Evolutionary conservation across 2,797 vertebrate genomes (phyloP), one percentile per base, ranked within the genome.

Genomic region (Xenentodon cancila): DNA sequence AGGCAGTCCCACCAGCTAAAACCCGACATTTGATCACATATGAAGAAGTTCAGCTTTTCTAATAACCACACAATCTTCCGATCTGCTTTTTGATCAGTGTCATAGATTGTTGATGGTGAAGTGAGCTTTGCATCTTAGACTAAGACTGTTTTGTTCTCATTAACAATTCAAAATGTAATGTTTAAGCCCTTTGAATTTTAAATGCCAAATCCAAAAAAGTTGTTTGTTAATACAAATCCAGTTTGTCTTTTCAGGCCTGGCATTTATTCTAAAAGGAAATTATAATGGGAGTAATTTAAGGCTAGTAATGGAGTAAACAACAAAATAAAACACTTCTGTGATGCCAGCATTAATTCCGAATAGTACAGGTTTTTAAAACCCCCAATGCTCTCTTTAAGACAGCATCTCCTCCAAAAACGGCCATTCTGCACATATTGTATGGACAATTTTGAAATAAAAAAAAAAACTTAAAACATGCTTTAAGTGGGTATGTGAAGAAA

Each of bases 21-120:
- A 16, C 17, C 49, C 70, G 45, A 53, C 32, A n/a, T 57, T 30
- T 69, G 50, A 73, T 62, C 58, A 47, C 22, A 27, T 50, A 44
- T 64, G 48, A 4, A 30, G 3, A 49, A 30, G 30, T 25, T 17
- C 3, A 16, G n/a, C 42, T 53, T 64, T 44, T 58, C 2, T 22
- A 43, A 8, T 55, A 55, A 44, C 58, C 32, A 34, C 20, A 21
- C n/a, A 7, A 7, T 4, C 7, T 17, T 12, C 25, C 25, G 18
- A 32, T 47, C 47, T 42, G 1, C 25, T 9, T 7, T 45, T 32
- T 32, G 32, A 25, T 25, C 25, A 25, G 5, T 25, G 25, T 25
- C 5, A 3, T 25, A 25, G 25, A 3, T 5, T 25, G 25, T 25
- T 25, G 25, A 25, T 5, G 5, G 25, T 5, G 25, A 25, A 25